phyloP scores from a whole-genome alignment of 23 tunicate species.

The Ascidia mentula region DNA sequence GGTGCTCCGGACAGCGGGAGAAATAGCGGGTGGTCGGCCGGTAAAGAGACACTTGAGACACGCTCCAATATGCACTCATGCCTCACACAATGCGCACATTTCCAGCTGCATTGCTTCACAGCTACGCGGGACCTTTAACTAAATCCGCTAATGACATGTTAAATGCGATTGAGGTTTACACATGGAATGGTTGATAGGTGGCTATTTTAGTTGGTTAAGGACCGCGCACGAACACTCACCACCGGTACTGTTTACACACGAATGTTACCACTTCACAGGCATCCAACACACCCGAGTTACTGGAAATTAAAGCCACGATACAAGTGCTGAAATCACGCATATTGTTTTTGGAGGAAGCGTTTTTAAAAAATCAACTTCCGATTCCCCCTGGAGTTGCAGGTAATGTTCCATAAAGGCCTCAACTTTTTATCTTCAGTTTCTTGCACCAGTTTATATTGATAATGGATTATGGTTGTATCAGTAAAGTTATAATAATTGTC shows the following conservation, averaged over 20 bases:
- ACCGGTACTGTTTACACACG: neutral
- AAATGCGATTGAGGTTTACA: neutral
- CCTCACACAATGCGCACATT: no score
- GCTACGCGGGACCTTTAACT: neutral
- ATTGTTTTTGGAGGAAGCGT: constrained; percentile 22
- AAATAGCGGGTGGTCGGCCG: no score
- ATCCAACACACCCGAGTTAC: neutral
- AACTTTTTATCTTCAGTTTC: no score
- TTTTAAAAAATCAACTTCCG: neutral
- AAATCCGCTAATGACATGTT: neutral
- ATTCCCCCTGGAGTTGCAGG: no score
- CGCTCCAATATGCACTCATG: no score
- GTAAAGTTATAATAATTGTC: no score
- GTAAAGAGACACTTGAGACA: no score
- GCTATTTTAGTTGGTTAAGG: neutral
- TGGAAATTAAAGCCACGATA: constrained; percentile 31
- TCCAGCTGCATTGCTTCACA: no score
- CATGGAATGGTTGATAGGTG: neutral
- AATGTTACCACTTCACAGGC: constrained; percentile 8
- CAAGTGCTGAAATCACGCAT: constrained; percentile 22
- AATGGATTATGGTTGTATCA: no score
- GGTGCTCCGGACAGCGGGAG: neutral
- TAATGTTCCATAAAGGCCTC: no score
- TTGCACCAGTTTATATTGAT: no score
- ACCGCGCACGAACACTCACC: no score